Evolutionary conservation across 2,797 vertebrate species (phyloP).

Genomic region (Lithobates sylvaticus): DNA sequence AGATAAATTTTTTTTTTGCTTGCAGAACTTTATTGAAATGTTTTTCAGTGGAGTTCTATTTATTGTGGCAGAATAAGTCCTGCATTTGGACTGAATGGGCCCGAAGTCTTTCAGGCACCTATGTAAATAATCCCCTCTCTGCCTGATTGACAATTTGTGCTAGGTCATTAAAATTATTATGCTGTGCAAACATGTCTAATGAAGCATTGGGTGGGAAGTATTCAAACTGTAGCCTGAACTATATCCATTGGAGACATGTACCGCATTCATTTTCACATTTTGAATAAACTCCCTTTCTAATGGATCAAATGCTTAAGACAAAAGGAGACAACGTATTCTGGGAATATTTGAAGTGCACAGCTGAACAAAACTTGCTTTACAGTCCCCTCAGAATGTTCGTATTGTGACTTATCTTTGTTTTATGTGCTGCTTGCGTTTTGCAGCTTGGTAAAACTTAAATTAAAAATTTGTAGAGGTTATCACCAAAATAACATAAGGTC

Average conservation of each 20-base stretch:
- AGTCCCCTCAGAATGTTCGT: too few relatives aligned
- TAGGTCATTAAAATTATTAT: slow-evolving; percentile 1
- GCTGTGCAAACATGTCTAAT: background rate
- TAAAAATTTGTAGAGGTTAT: too few relatives aligned
- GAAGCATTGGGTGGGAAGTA: background rate
- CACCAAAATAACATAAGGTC: too few relatives aligned
- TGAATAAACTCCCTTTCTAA: background rate
- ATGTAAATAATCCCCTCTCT: background rate
- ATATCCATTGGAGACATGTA: background rate
- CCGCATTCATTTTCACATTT: background rate
- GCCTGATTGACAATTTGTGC: background rate
- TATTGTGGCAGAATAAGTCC: background rate
- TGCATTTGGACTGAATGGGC: too few relatives aligned
- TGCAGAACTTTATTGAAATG: too few relatives aligned
- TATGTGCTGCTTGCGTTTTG: too few relatives aligned
- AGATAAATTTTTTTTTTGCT: too few relatives aligned
- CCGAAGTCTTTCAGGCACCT: background rate
- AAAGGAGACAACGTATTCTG: too few relatives aligned
- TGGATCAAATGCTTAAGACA: background rate
- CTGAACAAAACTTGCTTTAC: too few relatives aligned
- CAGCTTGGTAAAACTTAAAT: too few relatives aligned
- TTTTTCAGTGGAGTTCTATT: background rate
- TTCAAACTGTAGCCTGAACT: background rate
- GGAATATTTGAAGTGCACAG: too few relatives aligned
- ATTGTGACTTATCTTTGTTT: too few relatives aligned